Evolutionary conservation across 2,888 invertebrate genomes (phyloP).

Genomic region (Ametastegia equiseti): DNA sequence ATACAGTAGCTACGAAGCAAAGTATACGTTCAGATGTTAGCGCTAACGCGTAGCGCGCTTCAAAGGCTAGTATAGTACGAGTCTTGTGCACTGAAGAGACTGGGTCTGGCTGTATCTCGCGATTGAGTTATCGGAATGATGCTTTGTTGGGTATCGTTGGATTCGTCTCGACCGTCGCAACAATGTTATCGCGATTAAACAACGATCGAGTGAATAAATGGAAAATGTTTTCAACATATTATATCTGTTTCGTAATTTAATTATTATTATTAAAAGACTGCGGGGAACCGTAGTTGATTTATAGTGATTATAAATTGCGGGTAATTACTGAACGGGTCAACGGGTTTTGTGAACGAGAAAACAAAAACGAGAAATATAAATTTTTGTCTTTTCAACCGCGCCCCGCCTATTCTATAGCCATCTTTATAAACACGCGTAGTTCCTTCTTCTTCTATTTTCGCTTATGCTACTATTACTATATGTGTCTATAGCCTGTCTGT

Average conservation of each 20-base stretch:
- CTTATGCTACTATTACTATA: slow-evolving; percentile 50
- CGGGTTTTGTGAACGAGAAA: neutral
- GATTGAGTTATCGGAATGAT: neutral
- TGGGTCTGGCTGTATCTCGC: neutral
- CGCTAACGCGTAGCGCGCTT: neutral
- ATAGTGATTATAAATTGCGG: neutral
- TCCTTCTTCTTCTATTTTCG: slow-evolving; percentile 51
- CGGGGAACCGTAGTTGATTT: neutral
- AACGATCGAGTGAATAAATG: neutral
- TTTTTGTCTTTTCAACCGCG: neutral
- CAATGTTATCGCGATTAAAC: neutral
- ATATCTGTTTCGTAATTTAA: too few species aligned
- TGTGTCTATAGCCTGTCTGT: slow-evolving; percentile 48
- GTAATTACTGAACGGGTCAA: neutral
- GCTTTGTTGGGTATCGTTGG: slow-evolving; percentile 1
- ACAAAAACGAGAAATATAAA: neutral
- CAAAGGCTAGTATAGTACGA: neutral
- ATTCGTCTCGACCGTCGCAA: neutral
- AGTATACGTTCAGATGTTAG: neutral
- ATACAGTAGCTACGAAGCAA: neutral
- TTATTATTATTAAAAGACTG: neutral
- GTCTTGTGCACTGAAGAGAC: neutral
- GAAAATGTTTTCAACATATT: neutral
- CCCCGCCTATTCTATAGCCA: neutral
- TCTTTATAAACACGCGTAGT: neutral